Conservation (phyloP, 2,888 invertebrate species). For the Sinopyrophorus schimmeli region DNA sequence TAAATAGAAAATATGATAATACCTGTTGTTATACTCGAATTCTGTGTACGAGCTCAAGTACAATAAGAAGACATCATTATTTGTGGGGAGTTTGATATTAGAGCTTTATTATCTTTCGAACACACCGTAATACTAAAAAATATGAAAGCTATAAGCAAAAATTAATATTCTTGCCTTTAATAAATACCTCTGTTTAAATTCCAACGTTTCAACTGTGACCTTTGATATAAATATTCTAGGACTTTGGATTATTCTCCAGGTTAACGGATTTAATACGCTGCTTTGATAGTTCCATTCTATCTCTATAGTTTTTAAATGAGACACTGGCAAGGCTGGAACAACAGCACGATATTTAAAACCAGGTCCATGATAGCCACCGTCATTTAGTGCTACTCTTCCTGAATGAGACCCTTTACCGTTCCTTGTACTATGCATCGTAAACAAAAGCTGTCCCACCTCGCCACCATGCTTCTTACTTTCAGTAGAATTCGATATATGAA, state of each 20-base stretch:
- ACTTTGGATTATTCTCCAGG: conserved; percentile 76
- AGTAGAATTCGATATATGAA: conserved; percentile 73
- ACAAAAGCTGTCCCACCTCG: conserved; percentile 73
- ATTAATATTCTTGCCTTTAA: background rate
- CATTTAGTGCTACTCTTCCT: conserved; percentile 44
- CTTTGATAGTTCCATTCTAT: conserved; percentile 80
- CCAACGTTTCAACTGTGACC: conserved; percentile 72
- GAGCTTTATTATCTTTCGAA: conserved; percentile 65
- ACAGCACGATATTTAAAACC: conserved; percentile 70
- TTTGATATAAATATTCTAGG: conserved; percentile 76
- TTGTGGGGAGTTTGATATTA: conserved; percentile 67
- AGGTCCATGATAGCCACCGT: conserved; percentile 66
- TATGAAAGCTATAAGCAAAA: conserved; percentile 1
- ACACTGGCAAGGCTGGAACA: conserved; percentile 68
- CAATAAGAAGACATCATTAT: conserved; percentile 53
- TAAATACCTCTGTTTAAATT: conserved; percentile 67
- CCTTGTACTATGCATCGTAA: conserved; percentile 67
- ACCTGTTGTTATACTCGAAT: too few species aligned
- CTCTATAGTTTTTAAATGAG: conserved; percentile 68
- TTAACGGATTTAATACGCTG: conserved; percentile 78
- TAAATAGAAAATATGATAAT: too few species aligned
- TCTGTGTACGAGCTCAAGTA: too few species aligned
- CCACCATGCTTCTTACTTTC: conserved; percentile 76
- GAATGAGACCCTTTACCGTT: conserved; percentile 51
- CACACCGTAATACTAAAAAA: conserved; percentile 70